phyloP scores from a whole-genome alignment of 2,888 invertebrate species.

The Steromphala cineraria region DNA sequence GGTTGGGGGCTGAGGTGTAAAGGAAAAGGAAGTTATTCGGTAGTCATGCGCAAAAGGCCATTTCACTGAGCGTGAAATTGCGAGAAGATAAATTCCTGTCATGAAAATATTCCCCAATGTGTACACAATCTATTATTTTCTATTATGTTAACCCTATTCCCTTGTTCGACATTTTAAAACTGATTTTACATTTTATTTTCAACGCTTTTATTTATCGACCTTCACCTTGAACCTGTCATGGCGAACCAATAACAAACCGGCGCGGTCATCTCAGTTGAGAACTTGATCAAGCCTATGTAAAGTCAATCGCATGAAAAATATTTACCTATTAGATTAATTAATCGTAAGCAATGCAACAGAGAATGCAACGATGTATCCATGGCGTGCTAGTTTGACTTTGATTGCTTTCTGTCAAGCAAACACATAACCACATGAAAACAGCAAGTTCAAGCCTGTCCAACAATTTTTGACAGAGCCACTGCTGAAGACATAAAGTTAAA shows the following conservation, averaged over 20 bases:
- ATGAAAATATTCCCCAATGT: neutral
- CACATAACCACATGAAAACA: neutral
- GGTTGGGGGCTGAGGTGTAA: conserved; percentile 57
- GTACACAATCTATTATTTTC: no score
- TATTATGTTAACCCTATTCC: neutral
- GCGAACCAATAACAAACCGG: conserved; percentile 8
- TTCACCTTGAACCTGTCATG: neutral
- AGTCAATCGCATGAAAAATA: no score
- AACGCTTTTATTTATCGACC: neutral
- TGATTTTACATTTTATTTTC: neutral
- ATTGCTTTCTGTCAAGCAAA: no score
- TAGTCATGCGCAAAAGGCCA: conserved; percentile 8
- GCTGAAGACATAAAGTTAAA: neutral
- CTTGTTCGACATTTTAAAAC: neutral
- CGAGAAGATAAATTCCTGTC: neutral
- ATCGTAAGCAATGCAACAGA: no score
- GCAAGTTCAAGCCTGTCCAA: neutral
- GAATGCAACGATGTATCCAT: no score
- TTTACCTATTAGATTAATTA: no score
- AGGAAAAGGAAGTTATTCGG: conserved; percentile 61
- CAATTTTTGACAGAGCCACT: neutral
- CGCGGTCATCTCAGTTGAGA: neutral
- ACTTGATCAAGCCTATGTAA: no score
- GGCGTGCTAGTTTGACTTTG: no score
- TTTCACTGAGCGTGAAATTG: neutral